phyloP scores from a whole-genome alignment of 1,140 invertebrate species.

The Drosophila sp. region DNA sequence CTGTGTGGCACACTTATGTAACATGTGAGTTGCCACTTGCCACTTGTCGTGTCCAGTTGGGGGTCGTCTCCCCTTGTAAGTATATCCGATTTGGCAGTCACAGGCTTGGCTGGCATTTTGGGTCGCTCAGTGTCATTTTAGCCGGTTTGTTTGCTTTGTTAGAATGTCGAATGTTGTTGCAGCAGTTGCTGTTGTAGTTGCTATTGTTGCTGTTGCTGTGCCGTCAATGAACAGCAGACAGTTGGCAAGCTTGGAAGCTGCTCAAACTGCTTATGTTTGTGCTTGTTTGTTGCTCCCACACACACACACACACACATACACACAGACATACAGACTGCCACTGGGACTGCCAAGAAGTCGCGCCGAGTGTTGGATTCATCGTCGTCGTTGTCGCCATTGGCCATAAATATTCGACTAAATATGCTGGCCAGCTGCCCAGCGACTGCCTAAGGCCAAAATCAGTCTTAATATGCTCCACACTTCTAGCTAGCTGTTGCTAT shows the following conservation, averaged over 20 bases:
- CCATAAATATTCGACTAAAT: constrained; percentile 81
- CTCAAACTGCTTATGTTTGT: constrained; percentile 48
- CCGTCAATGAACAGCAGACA: constrained; percentile 74
- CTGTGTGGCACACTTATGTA: constrained; percentile 50
- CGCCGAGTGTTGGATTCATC: constrained; percentile 28
- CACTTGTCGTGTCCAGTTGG: constrained; percentile 57
- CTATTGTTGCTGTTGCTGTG: constrained; percentile 33
- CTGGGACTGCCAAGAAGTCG: constrained; percentile 41
- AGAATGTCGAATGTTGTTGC: constrained; percentile 21
- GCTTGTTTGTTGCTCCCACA: constrained; percentile 35
- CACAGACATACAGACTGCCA: constrained; percentile 30
- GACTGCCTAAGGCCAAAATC: constrained; percentile 72
- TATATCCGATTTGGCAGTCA: constrained; percentile 73
- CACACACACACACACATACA: constrained; percentile 32
- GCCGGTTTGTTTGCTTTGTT: constrained; percentile 42
- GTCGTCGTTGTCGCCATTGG: constrained; percentile 53
- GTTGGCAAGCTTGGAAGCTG: constrained; percentile 72
- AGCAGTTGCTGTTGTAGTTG: constrained; percentile 12
- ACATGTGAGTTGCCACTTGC: constrained; percentile 50
- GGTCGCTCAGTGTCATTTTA: constrained; percentile 35
- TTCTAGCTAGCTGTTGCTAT: constrained; percentile 41
- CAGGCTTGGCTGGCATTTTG: constrained; percentile 56
- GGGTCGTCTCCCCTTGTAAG: constrained; percentile 40
- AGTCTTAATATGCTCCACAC: constrained; percentile 70
- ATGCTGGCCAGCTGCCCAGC: constrained; percentile 72